A percentile compares a stretch with the other conserved stretches of the same genome.
Conservation (phyloP, 1,140 invertebrate species). For the Anastatus disparis region DNA sequence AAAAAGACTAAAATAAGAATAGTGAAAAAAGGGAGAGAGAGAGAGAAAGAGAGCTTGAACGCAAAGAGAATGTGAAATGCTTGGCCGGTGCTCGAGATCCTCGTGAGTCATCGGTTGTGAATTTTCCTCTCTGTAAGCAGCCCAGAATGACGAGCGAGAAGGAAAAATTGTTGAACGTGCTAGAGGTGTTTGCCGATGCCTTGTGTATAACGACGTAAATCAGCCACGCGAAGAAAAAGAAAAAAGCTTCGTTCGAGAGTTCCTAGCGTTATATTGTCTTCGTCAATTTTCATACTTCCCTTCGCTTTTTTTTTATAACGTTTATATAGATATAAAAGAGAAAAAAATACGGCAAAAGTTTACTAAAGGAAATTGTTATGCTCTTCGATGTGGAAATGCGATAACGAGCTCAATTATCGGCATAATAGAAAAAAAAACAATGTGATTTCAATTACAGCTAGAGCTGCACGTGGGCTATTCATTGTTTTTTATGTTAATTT, state of each 20-base stretch:
- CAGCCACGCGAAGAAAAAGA: conserved; percentile 19
- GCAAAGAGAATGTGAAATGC: conserved; percentile 1
- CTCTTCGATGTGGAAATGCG: background rate
- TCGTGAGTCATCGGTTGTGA: conserved; percentile 32
- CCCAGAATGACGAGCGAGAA: conserved; percentile 15
- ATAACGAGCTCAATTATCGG: conserved; percentile 22
- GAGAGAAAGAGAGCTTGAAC: background rate
- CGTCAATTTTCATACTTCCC: background rate
- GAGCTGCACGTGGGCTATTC: too few relatives aligned
- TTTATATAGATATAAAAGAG: conserved; percentile 5
- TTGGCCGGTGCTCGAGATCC: conserved; percentile 8
- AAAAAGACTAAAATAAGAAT: too few relatives aligned
- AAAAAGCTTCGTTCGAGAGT: too few relatives aligned
- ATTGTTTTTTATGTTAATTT: too few relatives aligned
- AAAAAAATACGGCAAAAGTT: background rate
- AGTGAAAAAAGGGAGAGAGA: background rate
- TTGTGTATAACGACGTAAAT: conserved; percentile 31
- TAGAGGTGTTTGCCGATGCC: conserved; percentile 31
- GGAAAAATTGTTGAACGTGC: conserved; percentile 11
- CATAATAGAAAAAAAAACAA: background rate
- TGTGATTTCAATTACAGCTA: conserved; percentile 17
- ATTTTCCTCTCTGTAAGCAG: conserved; percentile 32
- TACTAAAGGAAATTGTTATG: background rate
- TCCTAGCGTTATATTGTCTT: too few relatives aligned
- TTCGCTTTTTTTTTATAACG: conserved; percentile 15